phyloP scores from a whole-genome alignment of 2,888 invertebrate genomes.

The Lasioglossum villosulum region DNA sequence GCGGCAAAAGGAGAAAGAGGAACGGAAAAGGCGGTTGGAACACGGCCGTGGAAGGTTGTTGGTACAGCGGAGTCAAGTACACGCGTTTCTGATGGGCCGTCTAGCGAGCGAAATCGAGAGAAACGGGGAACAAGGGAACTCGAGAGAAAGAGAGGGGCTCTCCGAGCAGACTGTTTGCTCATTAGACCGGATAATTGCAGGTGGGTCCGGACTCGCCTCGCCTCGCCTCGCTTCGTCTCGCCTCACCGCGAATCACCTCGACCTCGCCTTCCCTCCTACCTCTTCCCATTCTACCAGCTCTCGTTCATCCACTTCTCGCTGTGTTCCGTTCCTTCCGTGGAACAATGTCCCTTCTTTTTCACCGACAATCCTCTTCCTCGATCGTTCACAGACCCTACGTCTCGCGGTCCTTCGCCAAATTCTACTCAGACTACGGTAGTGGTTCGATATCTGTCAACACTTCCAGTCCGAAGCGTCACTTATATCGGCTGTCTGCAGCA shows the following conservation, averaged over 20 bases:
- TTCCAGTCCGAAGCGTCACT: too few relatives aligned
- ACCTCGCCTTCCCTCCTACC: conserved; percentile 68
- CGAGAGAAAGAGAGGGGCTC: conserved; percentile 61
- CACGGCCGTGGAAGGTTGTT: conserved; percentile 67
- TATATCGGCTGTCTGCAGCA: too few relatives aligned
- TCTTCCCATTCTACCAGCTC: conserved; percentile 50
- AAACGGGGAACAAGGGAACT: conserved; percentile 58
- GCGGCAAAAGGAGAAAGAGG: conserved; percentile 40
- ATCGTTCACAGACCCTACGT: background rate
- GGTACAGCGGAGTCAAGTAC: conserved; percentile 70
- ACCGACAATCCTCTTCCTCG: conserved; percentile 24
- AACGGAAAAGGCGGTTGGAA: conserved; percentile 23
- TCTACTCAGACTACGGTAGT: background rate
- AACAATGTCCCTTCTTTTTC: conserved; percentile 15
- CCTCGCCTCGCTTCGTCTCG: conserved; percentile 67
- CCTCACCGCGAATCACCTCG: conserved; percentile 65
- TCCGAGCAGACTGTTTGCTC: conserved; percentile 82
- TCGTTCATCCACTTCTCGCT: conserved; percentile 50
- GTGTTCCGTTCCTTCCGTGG: conserved; percentile 41
- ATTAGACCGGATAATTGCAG: conserved; percentile 84
- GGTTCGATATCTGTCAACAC: background rate
- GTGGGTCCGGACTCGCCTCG: conserved; percentile 77
- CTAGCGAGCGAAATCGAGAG: conserved; percentile 60
- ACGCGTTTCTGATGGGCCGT: conserved; percentile 68
- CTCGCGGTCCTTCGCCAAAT: background rate